Percentiles rank a stretch among this genome's conserved stretches.
Conservation (phyloP, 2,888 invertebrate species). For the Gerosis bhagava region DNA sequence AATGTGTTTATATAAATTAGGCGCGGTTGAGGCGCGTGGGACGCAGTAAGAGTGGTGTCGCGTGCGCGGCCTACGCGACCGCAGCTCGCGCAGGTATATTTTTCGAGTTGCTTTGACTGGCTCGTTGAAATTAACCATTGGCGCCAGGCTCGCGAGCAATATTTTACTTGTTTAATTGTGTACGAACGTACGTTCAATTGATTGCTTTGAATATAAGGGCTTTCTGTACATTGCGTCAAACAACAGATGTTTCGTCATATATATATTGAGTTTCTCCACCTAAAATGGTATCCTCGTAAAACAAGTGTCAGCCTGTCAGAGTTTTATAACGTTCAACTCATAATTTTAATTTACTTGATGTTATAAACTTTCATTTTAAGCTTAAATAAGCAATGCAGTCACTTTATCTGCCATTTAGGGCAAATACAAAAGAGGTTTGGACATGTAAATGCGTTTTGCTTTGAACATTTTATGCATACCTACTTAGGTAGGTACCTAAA, state of each 20-base stretch:
- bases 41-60: conserved; percentile 52
- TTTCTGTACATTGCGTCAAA: conserved; percentile 24
- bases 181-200: conserved; percentile 25
- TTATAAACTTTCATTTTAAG: conserved; percentile 24
- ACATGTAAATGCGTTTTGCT: conserved; percentile 5
- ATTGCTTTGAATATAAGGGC: conserved; percentile 25
- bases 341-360: conserved; percentile 24
- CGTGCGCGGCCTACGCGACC: conserved; percentile 64
- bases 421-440: conserved; percentile 12
- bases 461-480: conserved; percentile 4
- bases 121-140: conserved; percentile 52
- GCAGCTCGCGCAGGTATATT: conserved; percentile 54
- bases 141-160: conserved; percentile 37
- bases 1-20: conserved; percentile 72
- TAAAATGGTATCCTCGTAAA: conserved; percentile 27
- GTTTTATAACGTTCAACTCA: conserved; percentile 24
- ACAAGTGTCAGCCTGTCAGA: conserved; percentile 23
- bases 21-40: conserved; percentile 53
- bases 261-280: conserved; percentile 17
- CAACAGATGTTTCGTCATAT: conserved; percentile 23
- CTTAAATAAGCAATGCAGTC: conserved; percentile 19
- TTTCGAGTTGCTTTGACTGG: conserved; percentile 47
- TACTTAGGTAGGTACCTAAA: neutral
- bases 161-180: conserved; percentile 25
- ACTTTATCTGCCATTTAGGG: conserved; percentile 23